Evolutionary conservation across 2,888 invertebrate genomes (phyloP), one percentile per base, ranked within the genome.

Genomic region (Aphelenchoides bicaudatus): DNA sequence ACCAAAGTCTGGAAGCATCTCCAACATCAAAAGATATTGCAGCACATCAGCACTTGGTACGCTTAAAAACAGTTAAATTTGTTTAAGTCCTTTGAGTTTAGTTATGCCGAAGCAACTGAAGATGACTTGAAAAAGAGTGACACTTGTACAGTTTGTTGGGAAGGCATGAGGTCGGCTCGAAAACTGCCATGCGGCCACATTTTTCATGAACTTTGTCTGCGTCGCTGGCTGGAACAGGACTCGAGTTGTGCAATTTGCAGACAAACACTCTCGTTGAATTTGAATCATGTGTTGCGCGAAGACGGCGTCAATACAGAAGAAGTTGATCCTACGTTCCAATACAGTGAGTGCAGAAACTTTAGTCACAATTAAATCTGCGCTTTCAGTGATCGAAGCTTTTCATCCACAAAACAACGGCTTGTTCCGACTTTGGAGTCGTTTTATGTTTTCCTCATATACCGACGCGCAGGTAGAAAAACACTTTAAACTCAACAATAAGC

Each of bases 111-210:
- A 39, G 65, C 65, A 0, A 58, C 39, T 27, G 58, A 62, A n/a
- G 65, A 68, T 23, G 65, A 65, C 39, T 39, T 65, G 31, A 19
- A 49, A 16, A 68, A 65, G 37, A 53, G 51, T 39, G 46, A 52
- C 29, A 34, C 63, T 3, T 65, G 65, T 39, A 62, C 64, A 6
- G 60, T 65, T 37, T 65, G 65, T 38, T 65, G 65, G 63, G 54
- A 63, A 10, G 51, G 43, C 25, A 62, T 62, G 62, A 59, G 47
- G 21, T 47, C 19, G 30, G 65, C 68, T 19, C 48, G 65, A 3
- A 57, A 64, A 50, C 50, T 65, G 39, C 65, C 65, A n/a, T 65
- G 65, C 39, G 62, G 67, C n/a, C 65, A 65, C 25, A 54, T 59
- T 29, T 65, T 65, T 31, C 65, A 65, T 25, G 65, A 65, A 28